Evolutionary conservation across 2,888 invertebrate genomes (phyloP), one percentile per base, ranked within the genome.

Genomic region (Elmis aenea): DNA sequence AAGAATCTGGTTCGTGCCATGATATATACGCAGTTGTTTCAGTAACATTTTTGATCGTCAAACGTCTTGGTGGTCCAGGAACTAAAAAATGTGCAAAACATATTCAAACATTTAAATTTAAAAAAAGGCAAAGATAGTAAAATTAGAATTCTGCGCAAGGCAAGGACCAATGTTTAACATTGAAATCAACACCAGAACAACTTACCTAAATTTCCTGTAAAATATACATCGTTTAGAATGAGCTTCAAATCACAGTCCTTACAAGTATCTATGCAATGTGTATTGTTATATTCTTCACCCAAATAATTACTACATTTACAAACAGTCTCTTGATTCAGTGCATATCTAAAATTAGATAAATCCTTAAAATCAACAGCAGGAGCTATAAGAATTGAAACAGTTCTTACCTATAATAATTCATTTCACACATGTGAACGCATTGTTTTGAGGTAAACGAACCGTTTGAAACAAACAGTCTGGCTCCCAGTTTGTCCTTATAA

Each of bases 1-100:
- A 73, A 2, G 75, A 73, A 44, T 73, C 69, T 1, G 81, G 79
- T 6, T 69, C 56, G 5, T 72, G 64, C 83, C 83, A 83, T 23
- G 62, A 63, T 10, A 82, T 58, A 27, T 73, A 68, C 6, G 82
- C 64, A 33, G 79, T 79, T 2, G 76, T 79, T 49, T 82, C 80
- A 0, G 81, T 81, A 33, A 75, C 62, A 51, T 77, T 79, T 2
- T 67, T 57, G 2, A 83, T 62, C 26, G 68, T 61, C 12, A 87
- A 57, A 37, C 77, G 71, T 41, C 70, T 68, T 1, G 88, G 87
- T n/a, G 83, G 80, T 4, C 83, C 82, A 10, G 86, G 81, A 5
- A 76, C 77, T 74, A 41, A 29, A 58, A 47, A 29, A 42, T n/a
- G n/a, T n/a, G n/a, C n/a, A n/a, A n/a, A n/a, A n/a, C n/a, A n/a